These are phyloP conservation scores for Drosophila tanythrix DNA, from an alignment of 2,888 invertebrate species.

Conservation along the genomic window DNA sequence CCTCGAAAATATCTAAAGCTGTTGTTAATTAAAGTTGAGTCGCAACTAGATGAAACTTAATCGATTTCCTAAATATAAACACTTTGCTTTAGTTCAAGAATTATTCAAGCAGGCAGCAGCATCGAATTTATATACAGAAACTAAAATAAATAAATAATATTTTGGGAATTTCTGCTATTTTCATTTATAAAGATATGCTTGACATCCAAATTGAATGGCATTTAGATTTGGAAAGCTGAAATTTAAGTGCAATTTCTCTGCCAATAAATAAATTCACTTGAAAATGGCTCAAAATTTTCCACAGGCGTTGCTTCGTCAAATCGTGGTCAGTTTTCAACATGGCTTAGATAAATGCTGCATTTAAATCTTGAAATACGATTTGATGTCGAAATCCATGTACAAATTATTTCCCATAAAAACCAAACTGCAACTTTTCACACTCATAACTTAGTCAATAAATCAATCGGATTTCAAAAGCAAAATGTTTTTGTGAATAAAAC, in stretches of 20 bases:
- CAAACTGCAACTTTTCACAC: neutral
- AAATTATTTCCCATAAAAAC: neutral
- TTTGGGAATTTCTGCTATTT: too few relatives aligned
- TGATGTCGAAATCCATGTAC: neutral
- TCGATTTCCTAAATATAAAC: neutral
- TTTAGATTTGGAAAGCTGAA: too few relatives aligned
- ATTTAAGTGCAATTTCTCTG: too few relatives aligned
- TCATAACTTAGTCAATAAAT: neutral
- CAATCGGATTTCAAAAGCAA: neutral
- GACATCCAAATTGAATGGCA: too few relatives aligned
- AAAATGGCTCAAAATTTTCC: fast-evolving
- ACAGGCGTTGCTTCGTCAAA: too few relatives aligned
- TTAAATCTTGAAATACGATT: neutral
- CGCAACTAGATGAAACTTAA: neutral
- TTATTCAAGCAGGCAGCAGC: neutral
- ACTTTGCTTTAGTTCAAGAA: neutral
- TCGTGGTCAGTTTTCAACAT: too few relatives aligned
- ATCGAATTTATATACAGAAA: neutral
- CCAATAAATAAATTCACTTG: too few relatives aligned
- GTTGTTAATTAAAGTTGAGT: neutral
- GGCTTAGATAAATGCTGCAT: neutral
- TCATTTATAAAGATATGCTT: neutral
- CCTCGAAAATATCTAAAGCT: neutral
- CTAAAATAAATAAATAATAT: too few relatives aligned
- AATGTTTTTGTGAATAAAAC: neutral